Percentiles rank a stretch among this genome's conserved stretches.
phyloP scores from a whole-genome alignment of 1,140 invertebrate genomes.

The Panonychus citri region DNA sequence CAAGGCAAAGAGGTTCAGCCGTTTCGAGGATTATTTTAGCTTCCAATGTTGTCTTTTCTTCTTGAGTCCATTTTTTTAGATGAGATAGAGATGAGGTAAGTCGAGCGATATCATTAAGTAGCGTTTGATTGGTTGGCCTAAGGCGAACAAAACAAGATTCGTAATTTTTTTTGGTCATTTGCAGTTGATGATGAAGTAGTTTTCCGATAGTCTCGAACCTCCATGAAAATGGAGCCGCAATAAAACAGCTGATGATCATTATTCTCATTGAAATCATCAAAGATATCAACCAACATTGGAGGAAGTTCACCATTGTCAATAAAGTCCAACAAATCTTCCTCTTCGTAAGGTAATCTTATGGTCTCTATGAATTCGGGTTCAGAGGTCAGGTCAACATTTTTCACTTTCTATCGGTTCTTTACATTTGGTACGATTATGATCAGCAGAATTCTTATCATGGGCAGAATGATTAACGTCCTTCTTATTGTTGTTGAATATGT shows the following conservation, averaged over 20 bases:
- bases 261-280: slow-evolving; percentile 39
- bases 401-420: too few relatives aligned
- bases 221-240: slow-evolving; percentile 67
- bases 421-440: too few relatives aligned
- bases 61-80: slow-evolving; percentile 40
- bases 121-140: slow-evolving; percentile 56
- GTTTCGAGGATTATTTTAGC: slow-evolving; percentile 47
- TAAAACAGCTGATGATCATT: slow-evolving; percentile 46
- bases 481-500: slow-evolving; percentile 14
- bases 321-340: slow-evolving; percentile 23
- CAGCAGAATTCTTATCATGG: too few relatives aligned
- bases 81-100: slow-evolving; percentile 30
- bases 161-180: slow-evolving; percentile 13
- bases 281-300: slow-evolving; percentile 52
- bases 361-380: slow-evolving; percentile 26
- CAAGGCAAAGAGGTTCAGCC: slow-evolving; percentile 56
- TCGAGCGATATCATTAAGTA: slow-evolving; percentile 45
- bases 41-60: slow-evolving; percentile 53
- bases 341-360: slow-evolving; percentile 27
- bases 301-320: slow-evolving; percentile 39
- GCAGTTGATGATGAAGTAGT: too few relatives aligned
- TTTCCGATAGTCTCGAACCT: slow-evolving; percentile 65
- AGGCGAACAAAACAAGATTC: slow-evolving; percentile 47
- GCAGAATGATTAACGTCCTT: too few relatives aligned
- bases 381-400: not conserved